Evolutionary conservation across 2,797 vertebrate genomes (phyloP).

Genomic region (Sylvilagus floridanus): DNA sequence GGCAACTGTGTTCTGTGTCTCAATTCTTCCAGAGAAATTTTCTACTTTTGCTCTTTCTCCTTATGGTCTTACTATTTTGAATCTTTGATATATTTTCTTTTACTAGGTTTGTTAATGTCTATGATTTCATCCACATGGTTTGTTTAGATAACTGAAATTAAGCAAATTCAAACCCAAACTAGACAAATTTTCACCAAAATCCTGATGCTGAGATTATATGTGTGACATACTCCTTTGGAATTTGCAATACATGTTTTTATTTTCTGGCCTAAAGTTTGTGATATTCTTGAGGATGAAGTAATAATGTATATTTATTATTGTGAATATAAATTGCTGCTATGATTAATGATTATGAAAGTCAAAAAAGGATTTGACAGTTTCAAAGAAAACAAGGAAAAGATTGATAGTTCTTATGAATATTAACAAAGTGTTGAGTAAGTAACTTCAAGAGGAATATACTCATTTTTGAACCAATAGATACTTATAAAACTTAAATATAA

Average conservation of each 20-base stretch:
- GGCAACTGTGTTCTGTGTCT: not conserved
- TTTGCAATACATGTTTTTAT: not conserved
- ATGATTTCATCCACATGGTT: not conserved
- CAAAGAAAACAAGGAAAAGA: slow-evolving; percentile 11
- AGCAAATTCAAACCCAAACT: not conserved
- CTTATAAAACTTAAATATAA: slow-evolving; percentile 40
- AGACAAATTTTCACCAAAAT: not conserved
- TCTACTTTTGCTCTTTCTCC: not conserved
- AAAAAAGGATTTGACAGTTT: slow-evolving; percentile 38
- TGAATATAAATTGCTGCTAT: not conserved
- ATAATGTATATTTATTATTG: slow-evolving; percentile 11
- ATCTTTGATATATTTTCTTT: not conserved
- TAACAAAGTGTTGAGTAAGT: not conserved
- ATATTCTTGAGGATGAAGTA: slow-evolving; percentile 25
- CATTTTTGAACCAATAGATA: not conserved
- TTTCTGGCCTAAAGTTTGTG: not conserved
- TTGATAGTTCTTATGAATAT: slow-evolving; percentile 7
- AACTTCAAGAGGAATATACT: not conserved
- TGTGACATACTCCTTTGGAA: not conserved
- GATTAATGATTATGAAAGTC: slow-evolving; percentile 40
- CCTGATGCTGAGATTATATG: not conserved
- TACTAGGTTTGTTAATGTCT: not conserved
- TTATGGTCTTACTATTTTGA: not conserved
- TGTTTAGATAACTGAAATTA: slow-evolving; percentile 34
- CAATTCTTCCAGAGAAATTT: not conserved